Evolutionary conservation across 1,140 invertebrate genomes (phyloP).

Genomic region (Drosophila kurseongensis): DNA sequence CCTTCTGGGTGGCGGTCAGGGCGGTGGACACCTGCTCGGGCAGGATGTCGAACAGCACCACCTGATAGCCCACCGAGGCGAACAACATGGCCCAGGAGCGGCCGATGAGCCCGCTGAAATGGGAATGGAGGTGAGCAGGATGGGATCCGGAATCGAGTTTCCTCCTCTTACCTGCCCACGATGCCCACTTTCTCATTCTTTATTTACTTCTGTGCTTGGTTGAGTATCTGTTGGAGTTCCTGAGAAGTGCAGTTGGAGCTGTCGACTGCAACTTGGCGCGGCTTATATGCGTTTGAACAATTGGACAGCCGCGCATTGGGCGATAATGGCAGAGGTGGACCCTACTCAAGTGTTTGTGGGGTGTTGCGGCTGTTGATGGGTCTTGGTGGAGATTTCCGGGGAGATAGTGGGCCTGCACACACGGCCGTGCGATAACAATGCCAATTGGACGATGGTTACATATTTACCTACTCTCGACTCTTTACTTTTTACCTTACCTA

Average conservation of each 20-base stretch:
- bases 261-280: slow-evolving; percentile 36
- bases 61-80: slow-evolving; percentile 95
- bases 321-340: slow-evolving; percentile 71
- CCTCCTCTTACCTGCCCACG: slow-evolving; percentile 86
- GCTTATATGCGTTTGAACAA: slow-evolving; percentile 51
- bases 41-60: slow-evolving; percentile 93
- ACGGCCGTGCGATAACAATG: background rate
- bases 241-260: slow-evolving; percentile 7
- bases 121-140: too few species aligned
- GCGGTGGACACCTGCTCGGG: slow-evolving; percentile 90
- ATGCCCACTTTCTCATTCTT: slow-evolving; percentile 88
- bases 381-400: slow-evolving; percentile 50
- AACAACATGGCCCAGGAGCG: slow-evolving; percentile 98
- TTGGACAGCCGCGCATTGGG: slow-evolving; percentile 42
- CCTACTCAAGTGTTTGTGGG: slow-evolving; percentile 46
- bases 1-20: slow-evolving; percentile 89
- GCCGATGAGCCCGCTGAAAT: slow-evolving; percentile 93
- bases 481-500: too few species aligned
- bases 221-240: background rate
- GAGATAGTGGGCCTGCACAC: slow-evolving; percentile 47
- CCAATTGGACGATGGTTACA: slow-evolving; percentile 15
- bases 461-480: too few species aligned
- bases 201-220: slow-evolving; percentile 2
- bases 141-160: slow-evolving; percentile 29
- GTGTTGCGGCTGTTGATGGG: slow-evolving; percentile 25